Evolutionary conservation across 2,113 vertebrate genomes (phyloP), one percentile per base, ranked within the genome.

Genomic region (Platichthys flesus): DNA sequence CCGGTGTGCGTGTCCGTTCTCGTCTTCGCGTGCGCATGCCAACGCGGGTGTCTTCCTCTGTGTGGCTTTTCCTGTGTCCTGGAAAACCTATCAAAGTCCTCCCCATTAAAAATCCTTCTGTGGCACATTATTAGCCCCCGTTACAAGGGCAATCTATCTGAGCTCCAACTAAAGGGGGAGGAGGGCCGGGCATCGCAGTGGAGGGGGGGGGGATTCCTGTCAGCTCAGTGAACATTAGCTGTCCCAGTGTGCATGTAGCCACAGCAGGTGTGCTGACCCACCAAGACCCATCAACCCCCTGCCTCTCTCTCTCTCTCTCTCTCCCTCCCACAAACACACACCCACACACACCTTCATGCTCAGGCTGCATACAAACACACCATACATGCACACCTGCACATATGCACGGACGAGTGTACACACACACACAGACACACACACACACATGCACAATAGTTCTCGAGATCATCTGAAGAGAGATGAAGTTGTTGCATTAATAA

Each of bases 221-320:
- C 94, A 95, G 91, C 90, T 91, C 88, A 68, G 86, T 90, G 93
- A 94, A 94, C 93, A 93, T 92, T 91, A 91, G 86, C 90, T 90
- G 87, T 92, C 93, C 91, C 90, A 92, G 93, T 93, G 89, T 92
- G 93, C 92, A 93, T 95, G 94, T 95, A 94, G 86, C 84, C 91
- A 80, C 94, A 94, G 94, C 94, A 94, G 94, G 94, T 95, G 94
- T 91, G 87, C 88, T 93, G 94, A 93, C 93, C 94, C 92, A 84
- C 93, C 90, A 85, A 91, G 90, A 91, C 91, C 92, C 81, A 81
- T 91, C 92, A 91, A 84, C 83, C 91, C 87, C 88, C 81, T 81
- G 76, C 82, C 66, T 79, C 85, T 77, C 77, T 74, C 72, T 52
- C 67, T 28, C 73, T 61, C 42, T 20, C 9, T 2, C 2, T 5